Evolutionary conservation across 2,113 vertebrate species (phyloP).

Genomic region (Parus major): DNA sequence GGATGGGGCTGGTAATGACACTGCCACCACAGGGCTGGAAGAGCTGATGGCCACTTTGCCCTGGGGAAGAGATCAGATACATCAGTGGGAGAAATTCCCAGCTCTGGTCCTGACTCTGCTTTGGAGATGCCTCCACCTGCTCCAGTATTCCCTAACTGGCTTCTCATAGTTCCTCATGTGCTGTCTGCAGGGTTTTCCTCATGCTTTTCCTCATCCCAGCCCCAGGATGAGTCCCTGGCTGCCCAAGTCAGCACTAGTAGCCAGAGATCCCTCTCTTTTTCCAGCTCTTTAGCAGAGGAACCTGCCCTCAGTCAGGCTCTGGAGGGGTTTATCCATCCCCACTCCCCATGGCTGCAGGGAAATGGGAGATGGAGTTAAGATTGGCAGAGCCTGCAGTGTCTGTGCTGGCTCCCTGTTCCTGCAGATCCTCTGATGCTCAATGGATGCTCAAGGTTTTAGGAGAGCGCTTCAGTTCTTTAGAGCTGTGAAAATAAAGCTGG

Average conservation of each 20-base stretch:
- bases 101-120: not conserved
- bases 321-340: not conserved
- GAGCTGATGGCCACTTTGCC: not conserved
- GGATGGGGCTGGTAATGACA: not conserved
- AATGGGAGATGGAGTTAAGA: not conserved
- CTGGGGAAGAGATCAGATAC: slow-evolving; percentile 10
- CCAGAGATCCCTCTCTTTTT: not conserved
- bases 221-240: not conserved
- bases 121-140: not conserved
- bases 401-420: not conserved
- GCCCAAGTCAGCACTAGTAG: not conserved
- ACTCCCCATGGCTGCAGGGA: not conserved
- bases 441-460: not conserved
- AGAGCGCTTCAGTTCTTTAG: not conserved
- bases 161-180: not conserved
- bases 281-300: not conserved
- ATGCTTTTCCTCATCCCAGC: not conserved
- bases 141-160: not conserved
- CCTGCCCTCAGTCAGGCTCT: not conserved
- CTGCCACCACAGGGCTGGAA: not conserved
- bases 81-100: not conserved
- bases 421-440: accelerated
- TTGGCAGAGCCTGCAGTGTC: not conserved
- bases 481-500: not conserved
- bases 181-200: not conserved